phyloP scores from a whole-genome alignment of 2,888 invertebrate species.

The Aphodius granarius region DNA sequence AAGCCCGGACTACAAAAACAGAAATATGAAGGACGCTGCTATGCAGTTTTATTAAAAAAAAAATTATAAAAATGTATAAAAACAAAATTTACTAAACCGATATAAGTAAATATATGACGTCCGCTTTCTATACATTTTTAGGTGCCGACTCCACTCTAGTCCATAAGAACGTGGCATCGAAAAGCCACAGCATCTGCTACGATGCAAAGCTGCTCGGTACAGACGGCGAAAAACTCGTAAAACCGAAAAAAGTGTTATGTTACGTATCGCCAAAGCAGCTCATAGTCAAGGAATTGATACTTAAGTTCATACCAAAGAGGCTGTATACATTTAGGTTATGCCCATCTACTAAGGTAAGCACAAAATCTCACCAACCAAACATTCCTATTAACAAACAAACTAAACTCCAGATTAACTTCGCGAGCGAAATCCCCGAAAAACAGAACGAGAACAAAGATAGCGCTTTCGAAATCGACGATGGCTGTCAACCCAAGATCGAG shows the following conservation, averaged over 20 bases:
- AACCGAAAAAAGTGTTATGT: slow-evolving; percentile 85
- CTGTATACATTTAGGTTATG: slow-evolving; percentile 89
- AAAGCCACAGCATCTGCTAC: slow-evolving; percentile 84
- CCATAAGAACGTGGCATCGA: slow-evolving; percentile 82
- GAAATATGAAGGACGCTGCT: too few relatives aligned
- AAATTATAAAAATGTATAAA: too few relatives aligned
- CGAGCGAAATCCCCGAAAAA: slow-evolving; percentile 55
- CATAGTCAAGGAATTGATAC: slow-evolving; percentile 88
- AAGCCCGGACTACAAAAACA: too few relatives aligned
- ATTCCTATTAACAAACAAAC: not conserved
- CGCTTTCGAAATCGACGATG: slow-evolving; percentile 86
- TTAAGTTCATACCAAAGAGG: slow-evolving; percentile 91
- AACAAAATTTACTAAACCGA: too few relatives aligned
- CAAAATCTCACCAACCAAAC: not conserved
- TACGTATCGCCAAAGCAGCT: slow-evolving; percentile 91
- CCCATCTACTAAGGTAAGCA: slow-evolving; percentile 84
- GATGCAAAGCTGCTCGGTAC: slow-evolving; percentile 76
- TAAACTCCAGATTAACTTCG: slow-evolving; percentile 66
- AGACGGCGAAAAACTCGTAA: slow-evolving; percentile 62
- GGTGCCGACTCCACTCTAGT: slow-evolving; percentile 81
- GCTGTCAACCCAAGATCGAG: slow-evolving; percentile 84
- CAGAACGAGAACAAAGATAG: slow-evolving; percentile 57
- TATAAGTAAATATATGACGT: too few relatives aligned
- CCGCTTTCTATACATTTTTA: slow-evolving; percentile 48
- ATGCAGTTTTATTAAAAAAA: too few relatives aligned